phyloP scores from a whole-genome alignment of 92 coral and sea anemone genomes.

The Epizoanthus stellaris region DNA sequence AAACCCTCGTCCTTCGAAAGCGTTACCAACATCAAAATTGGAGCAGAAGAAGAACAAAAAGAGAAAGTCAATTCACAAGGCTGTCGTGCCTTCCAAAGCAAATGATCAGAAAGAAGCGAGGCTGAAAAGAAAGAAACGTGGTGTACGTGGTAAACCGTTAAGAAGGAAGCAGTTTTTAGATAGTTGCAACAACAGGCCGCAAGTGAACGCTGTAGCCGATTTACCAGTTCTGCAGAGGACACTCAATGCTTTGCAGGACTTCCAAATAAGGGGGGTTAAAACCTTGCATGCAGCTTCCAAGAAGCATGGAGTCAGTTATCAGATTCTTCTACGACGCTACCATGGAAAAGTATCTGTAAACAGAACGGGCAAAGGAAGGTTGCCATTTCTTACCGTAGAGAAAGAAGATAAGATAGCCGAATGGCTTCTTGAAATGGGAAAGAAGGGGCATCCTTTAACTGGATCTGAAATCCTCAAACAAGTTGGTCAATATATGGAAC shows the following conservation, averaged over 20 bases:
- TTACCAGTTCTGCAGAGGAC: slow-evolving; percentile 3
- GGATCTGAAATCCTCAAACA: neutral
- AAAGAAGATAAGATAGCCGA: neutral
- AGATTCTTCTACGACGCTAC: neutral
- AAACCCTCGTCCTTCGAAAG: neutral
- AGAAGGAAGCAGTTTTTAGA: neutral
- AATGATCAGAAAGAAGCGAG: neutral
- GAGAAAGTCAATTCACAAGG: neutral
- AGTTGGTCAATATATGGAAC: slow-evolving; percentile 6
- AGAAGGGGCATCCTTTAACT: neutral
- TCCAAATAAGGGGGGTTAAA: neutral
- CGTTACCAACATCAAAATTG: neutral
- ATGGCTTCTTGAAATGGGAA: slow-evolving; percentile 19
- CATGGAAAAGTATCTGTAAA: slow-evolving; percentile 1
- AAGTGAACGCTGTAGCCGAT: neutral
- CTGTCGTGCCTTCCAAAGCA: neutral
- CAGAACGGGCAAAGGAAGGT: neutral
- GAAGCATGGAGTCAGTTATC: neutral
- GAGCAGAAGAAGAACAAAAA: neutral
- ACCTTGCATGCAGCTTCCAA: slow-evolving; percentile 8
- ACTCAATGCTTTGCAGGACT: neutral
- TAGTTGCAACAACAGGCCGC: neutral
- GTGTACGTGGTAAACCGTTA: neutral
- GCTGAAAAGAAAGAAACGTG: neutral
- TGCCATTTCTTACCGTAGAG: slow-evolving; percentile 5